A percentile compares a stretch with the other conserved stretches of the same genome.
phyloP scores from a whole-genome alignment of 2,888 invertebrate species.

The Ophion slaviceki region DNA sequence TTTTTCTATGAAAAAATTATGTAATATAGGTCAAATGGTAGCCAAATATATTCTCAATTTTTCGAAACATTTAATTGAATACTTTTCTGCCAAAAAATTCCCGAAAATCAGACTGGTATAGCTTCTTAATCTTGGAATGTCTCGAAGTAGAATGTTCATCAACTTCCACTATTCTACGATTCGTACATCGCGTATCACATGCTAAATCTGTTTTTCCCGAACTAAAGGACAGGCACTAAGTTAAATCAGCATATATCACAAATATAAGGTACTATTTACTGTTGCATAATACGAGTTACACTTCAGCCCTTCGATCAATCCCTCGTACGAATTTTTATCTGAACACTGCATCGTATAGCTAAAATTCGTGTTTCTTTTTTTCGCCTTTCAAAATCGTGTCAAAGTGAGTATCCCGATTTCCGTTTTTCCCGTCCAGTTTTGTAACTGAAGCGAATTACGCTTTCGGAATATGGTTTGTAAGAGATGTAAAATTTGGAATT shows the following conservation, averaged over 20 bases:
- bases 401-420: background rate
- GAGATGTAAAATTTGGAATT: background rate
- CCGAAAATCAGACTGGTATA: too few relatives aligned
- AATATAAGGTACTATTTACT: slow-evolving; percentile 19
- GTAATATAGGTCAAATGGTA: too few relatives aligned
- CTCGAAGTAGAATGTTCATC: background rate
- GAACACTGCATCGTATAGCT: background rate
- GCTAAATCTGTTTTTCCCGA: slow-evolving; percentile 27
- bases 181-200: background rate
- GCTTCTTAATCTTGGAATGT: background rate
- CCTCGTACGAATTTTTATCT: background rate
- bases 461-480: background rate
- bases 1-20: too few relatives aligned
- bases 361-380: background rate
- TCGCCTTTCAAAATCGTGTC: background rate
- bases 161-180: background rate
- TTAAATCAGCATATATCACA: slow-evolving; percentile 25
- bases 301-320: background rate
- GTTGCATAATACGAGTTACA: background rate
- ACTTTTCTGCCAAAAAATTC: too few relatives aligned
- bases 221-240: slow-evolving; percentile 30
- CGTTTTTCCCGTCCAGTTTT: too few relatives aligned
- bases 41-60: too few relatives aligned
- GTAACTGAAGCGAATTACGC: too few relatives aligned
- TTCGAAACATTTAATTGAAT: too few relatives aligned